Evolutionary conservation across 2,888 invertebrate genomes (phyloP).

Genomic region (Ypsolopha scabrella): DNA sequence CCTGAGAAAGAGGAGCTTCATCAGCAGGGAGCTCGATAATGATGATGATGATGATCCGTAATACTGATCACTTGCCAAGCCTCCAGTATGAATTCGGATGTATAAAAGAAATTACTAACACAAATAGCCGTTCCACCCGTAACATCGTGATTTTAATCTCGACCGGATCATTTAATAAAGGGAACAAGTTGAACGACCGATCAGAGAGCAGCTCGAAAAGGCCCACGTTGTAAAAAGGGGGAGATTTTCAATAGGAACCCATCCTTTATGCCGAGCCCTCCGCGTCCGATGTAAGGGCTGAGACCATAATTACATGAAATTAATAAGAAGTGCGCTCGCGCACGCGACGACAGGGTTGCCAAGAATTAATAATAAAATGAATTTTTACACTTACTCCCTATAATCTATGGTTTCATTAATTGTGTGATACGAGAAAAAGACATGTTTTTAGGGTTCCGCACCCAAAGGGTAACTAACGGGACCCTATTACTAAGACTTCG

Average conservation of each 20-base stretch:
- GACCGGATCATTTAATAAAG: background rate
- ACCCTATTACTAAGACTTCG: no score
- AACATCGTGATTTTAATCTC: slow-evolving; percentile 5
- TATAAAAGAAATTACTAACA: no score
- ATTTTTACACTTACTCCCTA: background rate
- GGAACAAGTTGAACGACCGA: slow-evolving; percentile 15
- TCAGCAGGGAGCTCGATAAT: no score
- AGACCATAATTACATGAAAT: slow-evolving; percentile 6
- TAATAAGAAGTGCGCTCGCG: slow-evolving; percentile 7
- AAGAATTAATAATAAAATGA: background rate
- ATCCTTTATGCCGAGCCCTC: slow-evolving; percentile 5
- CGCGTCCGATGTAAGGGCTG: background rate
- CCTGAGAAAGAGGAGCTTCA: no score
- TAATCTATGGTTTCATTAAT: background rate
- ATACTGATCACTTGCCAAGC: no score
- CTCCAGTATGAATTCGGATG: no score
- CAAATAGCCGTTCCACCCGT: no score
- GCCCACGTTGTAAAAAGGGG: slow-evolving; percentile 1
- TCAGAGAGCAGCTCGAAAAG: background rate
- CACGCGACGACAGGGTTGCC: slow-evolving; percentile 7
- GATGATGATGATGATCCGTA: no score
- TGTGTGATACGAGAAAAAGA: background rate
- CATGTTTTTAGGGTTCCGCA: no score
- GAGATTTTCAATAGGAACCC: slow-evolving; percentile 4
- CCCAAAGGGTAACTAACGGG: no score